phyloP scores from a whole-genome alignment of 1,140 invertebrate genomes.

The Zaprionus davidi region DNA sequence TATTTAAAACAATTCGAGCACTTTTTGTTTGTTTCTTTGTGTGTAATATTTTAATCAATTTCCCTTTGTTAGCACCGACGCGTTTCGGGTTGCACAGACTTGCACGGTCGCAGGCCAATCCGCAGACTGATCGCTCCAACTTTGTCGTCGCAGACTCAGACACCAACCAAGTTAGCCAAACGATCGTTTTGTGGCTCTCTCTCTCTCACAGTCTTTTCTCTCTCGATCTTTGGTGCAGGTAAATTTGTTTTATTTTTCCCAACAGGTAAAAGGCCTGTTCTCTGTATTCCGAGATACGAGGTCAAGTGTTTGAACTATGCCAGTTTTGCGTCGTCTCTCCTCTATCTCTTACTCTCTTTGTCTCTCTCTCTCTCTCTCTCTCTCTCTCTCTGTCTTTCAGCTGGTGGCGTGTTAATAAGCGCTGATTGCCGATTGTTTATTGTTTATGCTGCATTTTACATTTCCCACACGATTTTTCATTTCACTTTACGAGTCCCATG shows the following conservation, averaged over 20 bases:
- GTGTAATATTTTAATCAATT: background rate
- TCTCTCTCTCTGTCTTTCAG: constrained; percentile 20
- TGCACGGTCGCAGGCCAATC: constrained; percentile 50
- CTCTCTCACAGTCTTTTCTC: background rate
- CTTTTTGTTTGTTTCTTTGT: constrained; percentile 16
- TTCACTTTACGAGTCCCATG: constrained; percentile 26
- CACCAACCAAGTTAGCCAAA: constrained; percentile 15
- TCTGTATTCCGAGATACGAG: constrained; percentile 73
- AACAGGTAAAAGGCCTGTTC: constrained; percentile 45
- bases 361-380: constrained; percentile 22
- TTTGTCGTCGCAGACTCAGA: constrained; percentile 19
- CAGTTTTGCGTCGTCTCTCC: constrained; percentile 15
- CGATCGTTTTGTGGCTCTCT: constrained; percentile 29
- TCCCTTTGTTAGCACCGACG: background rate
- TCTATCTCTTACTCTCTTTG: constrained; percentile 5
- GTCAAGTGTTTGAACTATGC: constrained; percentile 75
- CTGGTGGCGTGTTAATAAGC: constrained; percentile 69
- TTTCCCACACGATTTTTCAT: constrained; percentile 52
- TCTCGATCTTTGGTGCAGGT: constrained; percentile 16
- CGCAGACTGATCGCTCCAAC: constrained; percentile 59
- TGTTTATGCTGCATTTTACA: constrained; percentile 52
- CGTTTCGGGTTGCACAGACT: constrained; percentile 23
- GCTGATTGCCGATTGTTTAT: constrained; percentile 64
- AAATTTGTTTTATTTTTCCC: constrained; percentile 20
- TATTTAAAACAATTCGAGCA: background rate